Evolutionary conservation across 2,888 invertebrate genomes (phyloP).

Genomic region (Colletes collaris): DNA sequence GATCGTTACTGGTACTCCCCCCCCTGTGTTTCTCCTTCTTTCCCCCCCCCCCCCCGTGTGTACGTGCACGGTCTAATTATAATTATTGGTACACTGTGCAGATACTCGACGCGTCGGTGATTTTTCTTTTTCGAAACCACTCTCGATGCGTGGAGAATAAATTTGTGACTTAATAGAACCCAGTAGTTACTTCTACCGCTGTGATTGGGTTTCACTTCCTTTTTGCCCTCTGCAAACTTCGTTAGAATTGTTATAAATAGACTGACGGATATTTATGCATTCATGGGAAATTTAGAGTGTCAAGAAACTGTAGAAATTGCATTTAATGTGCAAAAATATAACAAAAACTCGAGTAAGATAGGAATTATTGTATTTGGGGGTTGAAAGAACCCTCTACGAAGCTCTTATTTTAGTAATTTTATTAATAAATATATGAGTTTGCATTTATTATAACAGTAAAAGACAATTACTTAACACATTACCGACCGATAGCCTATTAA

Average conservation of each 20-base stretch:
- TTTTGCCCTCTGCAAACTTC: slow-evolving; percentile 9
- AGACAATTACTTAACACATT: no score
- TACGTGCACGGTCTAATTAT: slow-evolving; percentile 42
- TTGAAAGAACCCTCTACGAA: no score
- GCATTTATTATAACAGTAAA: no score
- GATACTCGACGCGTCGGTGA: neutral
- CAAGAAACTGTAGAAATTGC: no score
- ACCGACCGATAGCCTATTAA: no score
- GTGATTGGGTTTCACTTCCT: neutral
- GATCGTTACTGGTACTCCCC: slow-evolving; percentile 67
- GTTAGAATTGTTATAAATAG: slow-evolving; percentile 14
- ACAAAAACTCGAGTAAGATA: no score
- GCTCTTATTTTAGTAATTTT: no score
- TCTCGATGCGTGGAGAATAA: slow-evolving; percentile 34
- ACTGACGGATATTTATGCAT: no score
- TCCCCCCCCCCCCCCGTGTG: neutral
- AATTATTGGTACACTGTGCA: slow-evolving; percentile 38
- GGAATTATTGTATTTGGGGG: no score
- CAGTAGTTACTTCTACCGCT: neutral
- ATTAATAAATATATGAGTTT: no score
- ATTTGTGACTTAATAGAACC: slow-evolving; percentile 29
- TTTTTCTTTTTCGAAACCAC: slow-evolving; percentile 21
- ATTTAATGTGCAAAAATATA: no score
- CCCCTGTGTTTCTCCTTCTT: slow-evolving; percentile 37
- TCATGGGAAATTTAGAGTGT: no score